Percentiles rank a stretch among this genome's conserved stretches.
Evolutionary conservation across 2,797 vertebrate genomes (phyloP).

Genomic region (Sebastes variabilis): DNA sequence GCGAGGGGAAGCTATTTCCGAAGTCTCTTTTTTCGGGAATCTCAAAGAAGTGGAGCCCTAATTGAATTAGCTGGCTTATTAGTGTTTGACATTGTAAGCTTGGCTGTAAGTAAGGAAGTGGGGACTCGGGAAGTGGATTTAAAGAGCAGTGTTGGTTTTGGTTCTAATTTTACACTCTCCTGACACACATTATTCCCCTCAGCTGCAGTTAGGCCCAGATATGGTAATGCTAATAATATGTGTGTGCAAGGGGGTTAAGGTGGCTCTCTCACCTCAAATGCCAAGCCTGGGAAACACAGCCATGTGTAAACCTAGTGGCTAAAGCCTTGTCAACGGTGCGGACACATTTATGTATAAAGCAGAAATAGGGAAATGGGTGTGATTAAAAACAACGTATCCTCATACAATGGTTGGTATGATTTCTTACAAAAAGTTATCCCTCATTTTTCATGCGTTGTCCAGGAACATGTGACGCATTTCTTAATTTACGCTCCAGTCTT

Average conservation of each 20-base stretch:
- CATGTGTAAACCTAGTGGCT: neutral
- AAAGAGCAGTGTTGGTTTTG: constrained; percentile 70
- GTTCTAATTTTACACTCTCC: constrained; percentile 78
- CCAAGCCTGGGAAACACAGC: constrained; percentile 36
- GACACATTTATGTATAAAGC: constrained; percentile 35
- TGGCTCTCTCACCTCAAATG: constrained; percentile 61
- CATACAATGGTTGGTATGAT: no score
- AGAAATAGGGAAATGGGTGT: constrained; percentile 18
- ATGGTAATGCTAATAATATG: constrained; percentile 73
- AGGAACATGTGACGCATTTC: rapidly evolving
- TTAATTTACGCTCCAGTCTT: no score
- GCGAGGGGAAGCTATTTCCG: constrained; percentile 60
- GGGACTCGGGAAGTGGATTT: constrained; percentile 68
- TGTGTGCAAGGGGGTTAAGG: constrained; percentile 56
- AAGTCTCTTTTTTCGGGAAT: constrained; percentile 61
- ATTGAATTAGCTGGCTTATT: constrained; percentile 82
- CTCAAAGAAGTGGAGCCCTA: constrained; percentile 65
- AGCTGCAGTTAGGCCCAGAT: constrained; percentile 70
- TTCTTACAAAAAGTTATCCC: no score
- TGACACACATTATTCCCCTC: constrained; percentile 74
- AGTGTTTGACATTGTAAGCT: constrained; percentile 72
- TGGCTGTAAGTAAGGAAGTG: constrained; percentile 64
- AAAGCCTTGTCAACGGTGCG: constrained; percentile 3
- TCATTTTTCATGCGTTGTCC: no score
- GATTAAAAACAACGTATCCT: neutral